Evolutionary conservation across 2,797 vertebrate species (phyloP).

Genomic region (Enteromius viviparus): DNA sequence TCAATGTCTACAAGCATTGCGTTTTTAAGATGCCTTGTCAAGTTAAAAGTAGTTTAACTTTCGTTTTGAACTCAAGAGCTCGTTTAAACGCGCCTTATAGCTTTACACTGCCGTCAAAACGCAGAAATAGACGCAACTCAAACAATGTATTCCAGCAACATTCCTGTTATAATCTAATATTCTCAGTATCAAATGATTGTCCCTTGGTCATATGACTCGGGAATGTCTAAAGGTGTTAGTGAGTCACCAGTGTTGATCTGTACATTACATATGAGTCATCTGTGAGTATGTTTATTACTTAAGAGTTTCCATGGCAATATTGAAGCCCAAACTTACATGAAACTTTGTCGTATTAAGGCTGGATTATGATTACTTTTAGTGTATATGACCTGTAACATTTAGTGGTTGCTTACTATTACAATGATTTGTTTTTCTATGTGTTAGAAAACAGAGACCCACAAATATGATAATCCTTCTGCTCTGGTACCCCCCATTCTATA

Average conservation of each 20-base stretch:
- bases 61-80: slow-evolving; percentile 9
- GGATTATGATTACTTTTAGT: neutral
- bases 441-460: neutral
- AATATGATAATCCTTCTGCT: neutral
- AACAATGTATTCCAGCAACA: neutral
- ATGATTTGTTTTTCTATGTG: neutral
- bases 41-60: slow-evolving; percentile 15
- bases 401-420: neutral
- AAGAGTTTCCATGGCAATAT: slow-evolving; percentile 7
- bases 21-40: neutral
- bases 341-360: neutral
- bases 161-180: neutral
- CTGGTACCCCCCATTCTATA: too few species aligned
- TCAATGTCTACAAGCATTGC: neutral
- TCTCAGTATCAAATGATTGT: neutral
- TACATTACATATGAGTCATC: neutral
- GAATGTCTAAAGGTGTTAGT: slow-evolving; percentile 13
- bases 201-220: slow-evolving; percentile 19
- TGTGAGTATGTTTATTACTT: neutral
- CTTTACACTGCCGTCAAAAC: neutral
- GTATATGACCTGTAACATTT: neutral
- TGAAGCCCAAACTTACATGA: neutral
- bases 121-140: neutral
- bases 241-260: slow-evolving; percentile 10
- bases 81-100: neutral